Conservation (phyloP, 2,888 invertebrate species). For the Axea sp. region DNA sequence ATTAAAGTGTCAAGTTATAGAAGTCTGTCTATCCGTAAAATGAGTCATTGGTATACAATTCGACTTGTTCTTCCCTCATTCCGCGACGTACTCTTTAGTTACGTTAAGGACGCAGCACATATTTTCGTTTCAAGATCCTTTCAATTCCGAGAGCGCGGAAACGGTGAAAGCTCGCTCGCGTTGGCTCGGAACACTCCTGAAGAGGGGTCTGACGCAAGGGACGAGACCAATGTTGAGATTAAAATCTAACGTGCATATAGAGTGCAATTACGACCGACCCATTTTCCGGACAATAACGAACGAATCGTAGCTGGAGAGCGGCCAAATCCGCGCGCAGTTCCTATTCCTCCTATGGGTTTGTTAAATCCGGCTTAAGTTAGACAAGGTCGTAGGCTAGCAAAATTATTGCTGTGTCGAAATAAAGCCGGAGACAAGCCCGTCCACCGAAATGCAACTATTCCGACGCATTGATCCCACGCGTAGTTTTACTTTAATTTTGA, state of each 20-base stretch:
- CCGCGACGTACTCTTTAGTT: constrained; percentile 30
- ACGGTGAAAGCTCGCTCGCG: constrained; percentile 35
- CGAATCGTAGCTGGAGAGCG: constrained; percentile 72
- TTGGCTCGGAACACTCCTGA: not conserved
- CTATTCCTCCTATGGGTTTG: constrained; percentile 66
- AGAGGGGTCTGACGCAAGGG: constrained; percentile 15
- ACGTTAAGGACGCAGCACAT: constrained; percentile 35
- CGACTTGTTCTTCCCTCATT: constrained; percentile 24
- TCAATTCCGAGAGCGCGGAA: constrained; percentile 50
- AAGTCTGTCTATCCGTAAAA: constrained; percentile 33
- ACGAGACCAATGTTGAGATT: constrained; percentile 47
- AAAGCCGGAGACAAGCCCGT: constrained; percentile 27
- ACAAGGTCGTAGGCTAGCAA: constrained; percentile 70
- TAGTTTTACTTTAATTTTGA: constrained; percentile 30
- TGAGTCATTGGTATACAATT: constrained; percentile 38
- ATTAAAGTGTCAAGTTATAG: constrained; percentile 28
- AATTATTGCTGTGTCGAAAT: constrained; percentile 57
- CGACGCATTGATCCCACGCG: constrained; percentile 35
- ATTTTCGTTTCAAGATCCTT: constrained; percentile 52
- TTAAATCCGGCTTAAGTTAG: constrained; percentile 76
- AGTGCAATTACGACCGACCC: constrained; percentile 76
- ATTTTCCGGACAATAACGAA: constrained; percentile 77
- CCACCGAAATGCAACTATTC: constrained; percentile 29
- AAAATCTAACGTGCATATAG: constrained; percentile 62
- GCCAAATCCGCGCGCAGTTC: constrained; percentile 72